Evolutionary conservation across 1,140 invertebrate species (phyloP).

Genomic region (Dryas iulia): DNA sequence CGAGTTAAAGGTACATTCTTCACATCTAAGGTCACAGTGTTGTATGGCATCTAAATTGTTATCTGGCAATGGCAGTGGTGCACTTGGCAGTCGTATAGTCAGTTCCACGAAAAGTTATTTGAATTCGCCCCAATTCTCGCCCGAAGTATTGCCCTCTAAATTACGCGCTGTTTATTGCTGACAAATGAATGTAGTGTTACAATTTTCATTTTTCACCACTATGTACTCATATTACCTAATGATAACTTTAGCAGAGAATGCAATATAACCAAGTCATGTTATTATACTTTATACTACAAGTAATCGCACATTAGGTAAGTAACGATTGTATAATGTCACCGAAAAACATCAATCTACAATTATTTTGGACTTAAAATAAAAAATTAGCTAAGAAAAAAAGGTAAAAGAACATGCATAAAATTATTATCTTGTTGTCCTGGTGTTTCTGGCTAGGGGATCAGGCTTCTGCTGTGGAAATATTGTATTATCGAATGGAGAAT

Average conservation of each 20-base stretch:
- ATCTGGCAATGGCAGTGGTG: slow-evolving; percentile 71
- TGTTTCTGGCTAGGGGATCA: no score
- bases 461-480: no score
- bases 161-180: slow-evolving; percentile 27
- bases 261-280: no score
- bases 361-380: no score
- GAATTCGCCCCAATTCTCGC: slow-evolving; percentile 67
- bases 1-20: background rate
- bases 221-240: background rate
- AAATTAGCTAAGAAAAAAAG: no score
- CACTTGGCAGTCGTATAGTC: slow-evolving; percentile 56
- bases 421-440: no score
- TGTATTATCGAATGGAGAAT: no score
- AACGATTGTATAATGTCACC: no score
- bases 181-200: background rate
- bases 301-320: no score
- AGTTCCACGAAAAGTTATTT: slow-evolving; percentile 74
- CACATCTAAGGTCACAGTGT: slow-evolving; percentile 30
- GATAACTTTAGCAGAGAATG: background rate
- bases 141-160: slow-evolving; percentile 57
- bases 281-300: no score
- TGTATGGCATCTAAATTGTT: slow-evolving; percentile 51
- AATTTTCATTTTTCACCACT: background rate
- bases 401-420: no score
- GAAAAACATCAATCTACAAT: no score